A percentile compares a stretch with the other conserved stretches of the same genome.
These are phyloP conservation scores for Microplitis deprimator DNA, from an alignment of 2,888 invertebrate genomes.

Conservation along the genomic window DNA sequence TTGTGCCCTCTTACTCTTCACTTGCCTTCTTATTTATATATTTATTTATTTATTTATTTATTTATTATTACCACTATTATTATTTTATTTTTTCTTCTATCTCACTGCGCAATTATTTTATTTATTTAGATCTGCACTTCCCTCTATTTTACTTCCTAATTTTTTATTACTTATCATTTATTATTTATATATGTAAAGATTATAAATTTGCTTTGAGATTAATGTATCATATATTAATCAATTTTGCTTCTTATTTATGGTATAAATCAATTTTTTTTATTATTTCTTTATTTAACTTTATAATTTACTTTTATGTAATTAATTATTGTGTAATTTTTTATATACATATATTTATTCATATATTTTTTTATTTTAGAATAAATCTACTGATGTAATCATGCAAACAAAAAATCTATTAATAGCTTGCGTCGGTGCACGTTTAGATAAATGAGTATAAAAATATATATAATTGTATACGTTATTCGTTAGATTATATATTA, in stretches of 20 bases:
- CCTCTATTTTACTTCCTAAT: conserved; percentile 23
- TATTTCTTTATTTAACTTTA: neutral
- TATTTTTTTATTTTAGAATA: neutral
- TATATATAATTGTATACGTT: conserved; percentile 22
- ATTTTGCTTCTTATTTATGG: neutral
- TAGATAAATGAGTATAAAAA: conserved; percentile 14
- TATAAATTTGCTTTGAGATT: neutral
- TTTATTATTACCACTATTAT: neutral
- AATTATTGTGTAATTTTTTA: neutral
- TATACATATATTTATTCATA: conserved; percentile 10
- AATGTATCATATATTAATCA: conserved; percentile 3
- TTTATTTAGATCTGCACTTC: conserved; percentile 41
- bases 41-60: conserved; percentile 18
- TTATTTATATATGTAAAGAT: conserved; percentile 6
- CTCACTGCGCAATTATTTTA: conserved; percentile 47
- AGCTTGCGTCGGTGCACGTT: neutral
- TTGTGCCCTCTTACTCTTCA: conserved; percentile 34
- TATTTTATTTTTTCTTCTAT: conserved; percentile 39
- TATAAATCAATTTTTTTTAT: neutral
- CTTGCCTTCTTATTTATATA: conserved; percentile 27
- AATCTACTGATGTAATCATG: neutral
- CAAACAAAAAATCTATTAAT: conserved; percentile 1
- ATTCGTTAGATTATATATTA: conserved; percentile 19
- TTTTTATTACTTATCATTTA: conserved; percentile 9
- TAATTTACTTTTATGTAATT: neutral